phyloP scores from a whole-genome alignment of 2,113 vertebrate species.

The Microtus oregoni region DNA sequence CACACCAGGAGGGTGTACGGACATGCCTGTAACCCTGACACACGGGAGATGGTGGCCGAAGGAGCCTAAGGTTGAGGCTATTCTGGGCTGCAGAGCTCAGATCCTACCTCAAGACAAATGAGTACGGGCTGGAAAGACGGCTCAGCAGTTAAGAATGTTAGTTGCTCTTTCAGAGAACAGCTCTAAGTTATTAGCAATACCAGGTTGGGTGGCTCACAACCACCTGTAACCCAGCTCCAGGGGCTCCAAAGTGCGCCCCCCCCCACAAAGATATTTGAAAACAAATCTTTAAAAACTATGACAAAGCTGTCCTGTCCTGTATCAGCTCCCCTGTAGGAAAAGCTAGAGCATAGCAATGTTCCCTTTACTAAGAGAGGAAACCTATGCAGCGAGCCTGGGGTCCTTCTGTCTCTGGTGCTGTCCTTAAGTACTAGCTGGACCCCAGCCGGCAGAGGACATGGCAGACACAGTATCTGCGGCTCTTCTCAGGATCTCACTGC shows the following conservation, averaged over 20 bases:
- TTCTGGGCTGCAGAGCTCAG: not conserved
- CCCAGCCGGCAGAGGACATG: not conserved
- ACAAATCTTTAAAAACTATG: not conserved
- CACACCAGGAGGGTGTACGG: not conserved
- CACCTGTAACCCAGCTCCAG: not conserved
- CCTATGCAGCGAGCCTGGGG: fast-evolving
- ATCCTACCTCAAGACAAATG: not conserved
- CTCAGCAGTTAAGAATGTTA: not conserved
- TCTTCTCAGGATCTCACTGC: not conserved
- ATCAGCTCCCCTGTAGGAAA: not conserved
- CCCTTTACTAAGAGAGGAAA: not conserved
- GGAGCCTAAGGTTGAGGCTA: not conserved
- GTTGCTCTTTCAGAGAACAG: not conserved
- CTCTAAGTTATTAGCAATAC: not conserved
- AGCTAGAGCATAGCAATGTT: not conserved
- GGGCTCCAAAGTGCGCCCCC: not conserved
- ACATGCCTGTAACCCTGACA: not conserved
- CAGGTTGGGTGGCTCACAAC: not conserved
- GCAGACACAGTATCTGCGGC: not conserved
- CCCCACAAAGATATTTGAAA: not conserved
- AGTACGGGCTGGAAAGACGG: not conserved
- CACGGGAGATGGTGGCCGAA: not conserved
- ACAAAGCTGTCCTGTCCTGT: not conserved
- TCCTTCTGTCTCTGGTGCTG: not conserved
- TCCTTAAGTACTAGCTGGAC: not conserved